These are phyloP conservation scores for Pocillopora damicornis DNA, from an alignment of 64 coral and sea anemone genomes.

Conservation along the genomic window DNA sequence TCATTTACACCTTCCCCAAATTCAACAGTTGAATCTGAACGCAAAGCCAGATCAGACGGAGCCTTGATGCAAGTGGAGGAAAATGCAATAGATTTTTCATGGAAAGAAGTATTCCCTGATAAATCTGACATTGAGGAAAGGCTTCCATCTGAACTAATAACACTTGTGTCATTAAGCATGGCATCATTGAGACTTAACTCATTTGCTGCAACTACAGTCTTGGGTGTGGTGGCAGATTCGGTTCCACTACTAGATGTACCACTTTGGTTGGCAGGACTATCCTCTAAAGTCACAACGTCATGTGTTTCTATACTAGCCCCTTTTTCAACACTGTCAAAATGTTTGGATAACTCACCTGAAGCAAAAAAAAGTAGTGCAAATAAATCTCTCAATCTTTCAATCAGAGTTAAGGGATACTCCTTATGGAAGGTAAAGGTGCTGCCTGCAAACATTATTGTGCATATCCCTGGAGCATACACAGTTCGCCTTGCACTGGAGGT, in stretches of 20 bases:
- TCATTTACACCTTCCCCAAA: background rate
- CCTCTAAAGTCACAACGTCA: background rate
- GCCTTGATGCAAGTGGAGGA: conserved; percentile 91
- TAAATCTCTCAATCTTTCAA: background rate
- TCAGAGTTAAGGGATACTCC: no score
- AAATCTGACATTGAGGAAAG: conserved; percentile 72
- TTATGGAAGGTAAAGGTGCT: no score
- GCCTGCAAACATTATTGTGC: no score
- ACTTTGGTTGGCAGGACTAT: conserved; percentile 16
- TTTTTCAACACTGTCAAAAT: conserved; percentile 2
- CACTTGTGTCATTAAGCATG: conserved; percentile 60
- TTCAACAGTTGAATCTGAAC: conserved; percentile 3
- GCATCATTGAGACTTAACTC: conserved; percentile 54
- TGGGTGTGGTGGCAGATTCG: conserved; percentile 52
- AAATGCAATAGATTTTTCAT: conserved; percentile 83
- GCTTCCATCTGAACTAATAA: conserved; percentile 54
- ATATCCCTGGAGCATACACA: no score
- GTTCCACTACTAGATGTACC: conserved; percentile 53
- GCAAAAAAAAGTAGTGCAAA: background rate
- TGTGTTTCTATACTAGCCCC: background rate
- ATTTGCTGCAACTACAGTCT: conserved; percentile 37
- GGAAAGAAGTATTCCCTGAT: conserved; percentile 73
- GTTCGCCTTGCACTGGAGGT: no score
- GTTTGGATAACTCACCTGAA: background rate
- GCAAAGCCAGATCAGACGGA: conserved; percentile 46